Conservation (phyloP, 2,797 vertebrate species). For the Gymnoscopelus braueri region DNA sequence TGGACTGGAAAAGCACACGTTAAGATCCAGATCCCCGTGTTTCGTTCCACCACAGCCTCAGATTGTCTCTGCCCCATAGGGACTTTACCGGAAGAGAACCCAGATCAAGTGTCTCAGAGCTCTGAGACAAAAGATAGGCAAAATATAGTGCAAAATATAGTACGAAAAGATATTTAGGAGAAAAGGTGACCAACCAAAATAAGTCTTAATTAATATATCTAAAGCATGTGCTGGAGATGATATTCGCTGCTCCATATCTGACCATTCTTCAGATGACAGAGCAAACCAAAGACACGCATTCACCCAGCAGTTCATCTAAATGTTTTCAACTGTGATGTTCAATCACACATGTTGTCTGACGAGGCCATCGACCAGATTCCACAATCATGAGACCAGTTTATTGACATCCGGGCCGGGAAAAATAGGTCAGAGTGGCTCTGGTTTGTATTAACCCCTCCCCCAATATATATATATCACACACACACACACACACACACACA, state of each 20-base stretch:
- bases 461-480: too few species aligned
- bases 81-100: conserved; percentile 44
- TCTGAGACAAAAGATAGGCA: conserved; percentile 7
- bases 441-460: too few species aligned
- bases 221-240: conserved; percentile 9
- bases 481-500: too few species aligned
- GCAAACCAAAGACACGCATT: not conserved
- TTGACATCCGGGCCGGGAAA: conserved; percentile 40
- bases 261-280: conserved; percentile 1
- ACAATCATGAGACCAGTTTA: conserved; percentile 46
- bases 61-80: conserved; percentile 53
- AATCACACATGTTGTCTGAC: conserved; percentile 37
- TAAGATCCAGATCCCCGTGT: conserved; percentile 38
- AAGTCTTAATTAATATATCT: conserved; percentile 31
- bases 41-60: conserved; percentile 29
- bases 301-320: conserved; percentile 28
- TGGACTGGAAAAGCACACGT: conserved; percentile 46
- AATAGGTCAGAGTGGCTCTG: conserved; percentile 45
- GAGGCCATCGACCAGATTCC: conserved; percentile 6
- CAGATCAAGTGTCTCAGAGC: conserved; percentile 31
- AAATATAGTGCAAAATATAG: not conserved
- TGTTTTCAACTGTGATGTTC: conserved; percentile 22
- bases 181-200: conserved; percentile 34
- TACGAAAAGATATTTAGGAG: conserved; percentile 23
- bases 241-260: not conserved